Conservation (phyloP, 2,888 invertebrate species). For the Melanchra persicariae region DNA sequence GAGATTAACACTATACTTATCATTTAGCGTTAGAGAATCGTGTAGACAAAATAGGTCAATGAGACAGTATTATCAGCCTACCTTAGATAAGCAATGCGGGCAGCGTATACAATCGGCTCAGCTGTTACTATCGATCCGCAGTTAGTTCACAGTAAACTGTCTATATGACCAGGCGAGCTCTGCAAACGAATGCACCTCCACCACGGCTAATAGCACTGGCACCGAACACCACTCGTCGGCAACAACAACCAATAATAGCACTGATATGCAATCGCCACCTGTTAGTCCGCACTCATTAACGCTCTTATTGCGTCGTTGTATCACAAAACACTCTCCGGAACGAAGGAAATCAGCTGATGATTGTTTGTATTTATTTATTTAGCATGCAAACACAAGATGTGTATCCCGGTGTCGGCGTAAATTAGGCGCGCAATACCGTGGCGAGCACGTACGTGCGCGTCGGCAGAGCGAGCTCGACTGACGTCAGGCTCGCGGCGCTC, state of each 20-base stretch:
- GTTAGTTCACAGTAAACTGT: slow-evolving; percentile 71
- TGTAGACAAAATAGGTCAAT: slow-evolving; percentile 71
- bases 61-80: slow-evolving; percentile 73
- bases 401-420: slow-evolving; percentile 72
- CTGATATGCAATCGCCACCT: slow-evolving; percentile 82
- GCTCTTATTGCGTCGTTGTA: slow-evolving; percentile 60
- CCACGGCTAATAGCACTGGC: slow-evolving; percentile 76
- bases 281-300: slow-evolving; percentile 73
- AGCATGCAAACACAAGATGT: slow-evolving; percentile 64
- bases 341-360: slow-evolving; percentile 42
- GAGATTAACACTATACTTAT: slow-evolving; percentile 14
- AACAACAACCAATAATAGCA: slow-evolving; percentile 83
- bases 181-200: slow-evolving; percentile 78
- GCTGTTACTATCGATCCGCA: slow-evolving; percentile 86
- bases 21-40: slow-evolving; percentile 42
- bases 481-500: slow-evolving; percentile 77
- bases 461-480: slow-evolving; percentile 82
- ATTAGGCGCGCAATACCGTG: slow-evolving; percentile 55
- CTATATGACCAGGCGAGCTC: slow-evolving; percentile 64
- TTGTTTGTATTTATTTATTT: slow-evolving; percentile 65
- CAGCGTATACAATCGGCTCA: slow-evolving; percentile 79
- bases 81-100: slow-evolving; percentile 80
- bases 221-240: slow-evolving; percentile 76
- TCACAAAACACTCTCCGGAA: slow-evolving; percentile 52
- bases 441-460: slow-evolving; percentile 69